Evolutionary conservation across 2,797 vertebrate genomes (phyloP), one percentile per base, ranked within the genome.

Genomic region (Sylvilagus floridanus): DNA sequence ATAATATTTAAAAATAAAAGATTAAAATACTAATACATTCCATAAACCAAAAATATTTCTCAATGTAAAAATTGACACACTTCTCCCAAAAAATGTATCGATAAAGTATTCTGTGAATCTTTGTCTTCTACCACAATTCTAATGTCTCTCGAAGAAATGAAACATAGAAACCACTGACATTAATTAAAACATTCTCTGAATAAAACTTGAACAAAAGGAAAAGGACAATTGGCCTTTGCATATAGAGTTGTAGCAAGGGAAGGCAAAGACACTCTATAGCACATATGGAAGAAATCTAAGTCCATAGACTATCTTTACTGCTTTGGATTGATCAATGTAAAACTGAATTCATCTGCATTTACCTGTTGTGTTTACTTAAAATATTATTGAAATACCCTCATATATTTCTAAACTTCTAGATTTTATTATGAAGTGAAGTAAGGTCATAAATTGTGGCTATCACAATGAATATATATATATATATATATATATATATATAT

Each of bases 151-250:
- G 57, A 95, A 81, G 11, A 68, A 50, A 89, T 2, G 89, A 83
- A 86, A 62, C 3, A 89, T 7, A 6, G 42, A 77, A 79, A 77
- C 37, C 72, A 11, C 8, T 94, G 63, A 90, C 78, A 88, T 94
- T 72, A 83, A 87, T 32, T 73, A 91, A 96, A 82, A 75, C 32
- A 68, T 7, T 84, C 84, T 60, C 35, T 82, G 79, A 87, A 87
- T 52, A 42, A 91, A 69, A 13, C 35, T 82, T 84, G 84, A 93
- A 54, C 52, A 72, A 91, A 84, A 82, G 52, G 42, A 93, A 95
- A 95, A 91, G 47, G 73, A 26, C 26, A 22, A 68, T 84, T 89
- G 75, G 65, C 17, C 47, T 83, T 88, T 65, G n/a, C 30, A 81
- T 90, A 90, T 63, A 94, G 83, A 92, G 81, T 0, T 76, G 42